Evolutionary conservation across 2,797 vertebrate species (phyloP).

Genomic region (Acanthornis magna): DNA sequence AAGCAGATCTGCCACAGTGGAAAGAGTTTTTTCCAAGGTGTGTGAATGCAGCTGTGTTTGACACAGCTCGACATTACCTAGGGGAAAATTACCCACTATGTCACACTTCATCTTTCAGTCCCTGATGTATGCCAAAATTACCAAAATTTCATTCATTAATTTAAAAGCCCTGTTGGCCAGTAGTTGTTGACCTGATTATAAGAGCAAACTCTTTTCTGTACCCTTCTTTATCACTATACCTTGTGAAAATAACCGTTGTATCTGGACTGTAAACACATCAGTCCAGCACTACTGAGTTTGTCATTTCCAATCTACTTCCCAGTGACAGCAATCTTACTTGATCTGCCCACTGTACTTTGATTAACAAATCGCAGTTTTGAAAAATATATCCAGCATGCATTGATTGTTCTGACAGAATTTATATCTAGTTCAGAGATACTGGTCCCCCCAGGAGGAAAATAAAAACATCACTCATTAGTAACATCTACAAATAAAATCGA

Average conservation of each 20-base stretch:
- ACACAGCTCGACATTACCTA: background rate
- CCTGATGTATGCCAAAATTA: background rate
- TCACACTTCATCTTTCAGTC: background rate
- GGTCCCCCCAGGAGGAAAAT: background rate
- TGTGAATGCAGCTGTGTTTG: background rate
- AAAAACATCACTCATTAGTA: background rate
- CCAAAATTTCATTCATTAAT: background rate
- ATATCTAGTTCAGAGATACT: background rate
- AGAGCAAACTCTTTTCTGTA: background rate
- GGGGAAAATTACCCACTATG: background rate
- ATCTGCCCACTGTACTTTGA: slow-evolving; percentile 16
- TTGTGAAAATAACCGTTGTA: background rate
- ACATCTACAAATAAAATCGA: background rate
- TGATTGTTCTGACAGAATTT: slow-evolving; percentile 15
- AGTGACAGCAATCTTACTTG: slow-evolving; percentile 16
- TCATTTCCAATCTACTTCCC: slow-evolving; percentile 29
- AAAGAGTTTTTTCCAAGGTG: background rate
- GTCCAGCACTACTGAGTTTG: slow-evolving; percentile 1
- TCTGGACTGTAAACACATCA: background rate
- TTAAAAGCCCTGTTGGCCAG: background rate
- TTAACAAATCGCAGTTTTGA: slow-evolving; percentile 9
- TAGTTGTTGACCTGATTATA: background rate
- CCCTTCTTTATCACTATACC: background rate
- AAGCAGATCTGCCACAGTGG: background rate
- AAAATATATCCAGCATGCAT: background rate